Evolutionary conservation across 92 coral and sea anemone genomes (phyloP).

Genomic region (Paramuricea clavata): DNA sequence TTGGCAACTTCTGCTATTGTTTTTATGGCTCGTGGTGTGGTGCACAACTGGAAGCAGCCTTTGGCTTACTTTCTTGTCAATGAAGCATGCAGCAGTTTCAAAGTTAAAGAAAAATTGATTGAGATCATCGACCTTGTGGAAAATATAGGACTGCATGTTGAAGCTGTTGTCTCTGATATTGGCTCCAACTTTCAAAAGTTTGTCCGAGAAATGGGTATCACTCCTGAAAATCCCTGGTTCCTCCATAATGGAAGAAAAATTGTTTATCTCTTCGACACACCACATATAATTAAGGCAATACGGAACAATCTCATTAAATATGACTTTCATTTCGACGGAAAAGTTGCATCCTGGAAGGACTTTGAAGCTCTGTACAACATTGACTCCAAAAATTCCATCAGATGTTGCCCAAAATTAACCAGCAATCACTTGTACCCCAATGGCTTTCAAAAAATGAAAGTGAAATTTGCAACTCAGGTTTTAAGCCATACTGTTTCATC

Average conservation of each 20-base stretch:
- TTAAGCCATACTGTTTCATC: slow-evolving; percentile 22
- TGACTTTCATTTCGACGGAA: no score
- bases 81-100: slow-evolving; percentile 11
- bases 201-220: slow-evolving; percentile 15
- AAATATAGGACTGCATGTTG: not conserved
- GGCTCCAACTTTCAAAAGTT: slow-evolving; percentile 26
- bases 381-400: slow-evolving; percentile 7
- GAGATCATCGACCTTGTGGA: not conserved
- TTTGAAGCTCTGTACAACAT: slow-evolving; percentile 10
- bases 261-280: slow-evolving; percentile 10
- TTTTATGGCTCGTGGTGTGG: slow-evolving; percentile 19
- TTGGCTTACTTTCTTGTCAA: slow-evolving; percentile 8
- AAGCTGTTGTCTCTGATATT: slow-evolving; percentile 1
- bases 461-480: not conserved
- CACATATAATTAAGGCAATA: slow-evolving; percentile 14
- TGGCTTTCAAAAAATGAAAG: not conserved
- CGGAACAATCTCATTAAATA: no score
- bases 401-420: slow-evolving; percentile 24
- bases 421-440: not conserved
- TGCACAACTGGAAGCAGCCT: slow-evolving; percentile 34
- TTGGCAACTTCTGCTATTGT: slow-evolving; percentile 18
- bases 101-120: not conserved
- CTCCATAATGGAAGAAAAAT: slow-evolving; percentile 17
- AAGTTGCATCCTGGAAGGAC: slow-evolving; percentile 6
- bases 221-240: slow-evolving; percentile 13